These are phyloP conservation scores for Melanerpes formicivorus DNA, from an alignment of 2,113 vertebrate species.

Conservation along the genomic window DNA sequence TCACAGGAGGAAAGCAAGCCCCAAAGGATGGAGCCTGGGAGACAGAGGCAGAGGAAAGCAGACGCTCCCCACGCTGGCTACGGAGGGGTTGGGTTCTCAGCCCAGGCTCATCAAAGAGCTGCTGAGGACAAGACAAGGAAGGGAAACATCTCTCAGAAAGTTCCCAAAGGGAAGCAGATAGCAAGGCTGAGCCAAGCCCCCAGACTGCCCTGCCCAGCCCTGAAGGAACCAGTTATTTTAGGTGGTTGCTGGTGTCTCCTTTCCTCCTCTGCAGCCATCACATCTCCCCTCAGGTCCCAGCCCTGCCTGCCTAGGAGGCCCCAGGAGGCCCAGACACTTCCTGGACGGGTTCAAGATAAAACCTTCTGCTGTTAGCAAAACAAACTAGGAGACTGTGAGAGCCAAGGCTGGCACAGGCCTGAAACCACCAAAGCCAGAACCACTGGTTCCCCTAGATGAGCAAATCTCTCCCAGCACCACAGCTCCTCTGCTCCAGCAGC, in stretches of 20 bases:
- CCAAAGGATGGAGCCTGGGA: not conserved
- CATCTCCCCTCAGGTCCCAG: conserved; percentile 43
- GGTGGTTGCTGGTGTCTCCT: conserved; percentile 56
- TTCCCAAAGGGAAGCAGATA: conserved; percentile 59
- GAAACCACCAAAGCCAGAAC: conserved; percentile 59
- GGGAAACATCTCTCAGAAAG: conserved; percentile 27
- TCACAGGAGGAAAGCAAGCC: not conserved
- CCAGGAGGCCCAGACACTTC: conserved; percentile 67
- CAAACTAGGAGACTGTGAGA: conserved; percentile 59
- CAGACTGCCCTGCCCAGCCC: conserved; percentile 56
- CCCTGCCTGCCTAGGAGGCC: conserved; percentile 59
- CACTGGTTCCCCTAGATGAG: conserved; percentile 55
- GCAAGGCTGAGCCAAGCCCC: conserved; percentile 38
- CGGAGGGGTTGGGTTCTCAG: not conserved
- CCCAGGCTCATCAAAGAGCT: conserved; percentile 49
- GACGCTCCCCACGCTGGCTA: not conserved
- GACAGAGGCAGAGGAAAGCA: not conserved
- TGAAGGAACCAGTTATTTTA: conserved; percentile 33
- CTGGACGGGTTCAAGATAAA: conserved; percentile 61
- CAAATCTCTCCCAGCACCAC: conserved; percentile 23
- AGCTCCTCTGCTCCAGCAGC: not conserved
- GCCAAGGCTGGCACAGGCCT: conserved; percentile 60
- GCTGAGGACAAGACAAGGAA: not conserved
- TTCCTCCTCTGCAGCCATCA: conserved; percentile 36
- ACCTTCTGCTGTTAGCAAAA: conserved; percentile 69